Conservation (phyloP, 2,888 invertebrate species). For the Buathra laborator region DNA sequence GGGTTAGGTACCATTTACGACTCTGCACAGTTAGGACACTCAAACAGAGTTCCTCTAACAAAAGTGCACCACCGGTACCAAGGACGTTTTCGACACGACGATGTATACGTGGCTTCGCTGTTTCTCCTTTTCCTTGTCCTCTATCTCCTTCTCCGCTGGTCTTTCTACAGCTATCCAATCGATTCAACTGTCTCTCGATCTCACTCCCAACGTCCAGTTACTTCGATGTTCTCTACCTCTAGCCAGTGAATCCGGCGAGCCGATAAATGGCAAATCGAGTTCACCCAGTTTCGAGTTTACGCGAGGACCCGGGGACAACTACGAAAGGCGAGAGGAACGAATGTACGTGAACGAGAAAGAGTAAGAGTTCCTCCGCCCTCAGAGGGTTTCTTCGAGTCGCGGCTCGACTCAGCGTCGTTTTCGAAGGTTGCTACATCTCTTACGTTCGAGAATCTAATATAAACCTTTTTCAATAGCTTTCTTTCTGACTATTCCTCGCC, state of each 20-base stretch:
- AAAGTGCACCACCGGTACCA: constrained; percentile 19
- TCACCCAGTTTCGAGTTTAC: constrained; percentile 52
- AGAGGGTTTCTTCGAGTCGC: constrained; percentile 12
- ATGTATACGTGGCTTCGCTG: constrained; percentile 14
- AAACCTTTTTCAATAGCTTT: neutral
- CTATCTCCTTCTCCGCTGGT: constrained; percentile 5
- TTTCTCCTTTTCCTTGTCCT: neutral
- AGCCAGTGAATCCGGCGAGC: constrained; percentile 42
- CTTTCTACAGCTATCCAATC: constrained; percentile 7
- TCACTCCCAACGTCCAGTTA: neutral
- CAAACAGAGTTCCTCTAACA: constrained; percentile 1
- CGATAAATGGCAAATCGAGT: constrained; percentile 53
- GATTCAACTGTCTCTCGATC: neutral
- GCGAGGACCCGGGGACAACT: constrained; percentile 25
- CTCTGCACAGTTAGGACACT: constrained; percentile 12
- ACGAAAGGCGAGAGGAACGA: neutral
- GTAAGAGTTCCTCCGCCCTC: constrained; percentile 32
- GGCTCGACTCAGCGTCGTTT: constrained; percentile 7
- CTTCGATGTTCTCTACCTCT: constrained; percentile 10
- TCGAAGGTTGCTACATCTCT: neutral
- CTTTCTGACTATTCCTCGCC: neutral
- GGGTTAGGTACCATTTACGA: constrained; percentile 25
- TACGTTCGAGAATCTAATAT: neutral
- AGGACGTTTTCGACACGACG: constrained; percentile 32
- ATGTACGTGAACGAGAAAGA: constrained; percentile 4